Conservation (phyloP, 2,888 invertebrate genomes). For the Venusia cambrica region DNA sequence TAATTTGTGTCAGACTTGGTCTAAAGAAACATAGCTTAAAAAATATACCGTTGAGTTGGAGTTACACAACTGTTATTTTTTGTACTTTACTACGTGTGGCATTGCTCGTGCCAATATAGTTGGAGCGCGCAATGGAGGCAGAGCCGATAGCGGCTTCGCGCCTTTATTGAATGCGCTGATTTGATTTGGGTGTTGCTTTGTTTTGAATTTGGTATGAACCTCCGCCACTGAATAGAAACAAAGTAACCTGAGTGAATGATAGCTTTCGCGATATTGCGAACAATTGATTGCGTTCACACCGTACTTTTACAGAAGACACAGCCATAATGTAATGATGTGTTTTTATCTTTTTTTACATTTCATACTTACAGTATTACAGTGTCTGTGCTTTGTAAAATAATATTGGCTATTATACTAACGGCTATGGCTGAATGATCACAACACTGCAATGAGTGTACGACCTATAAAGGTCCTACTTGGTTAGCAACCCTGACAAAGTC, state of each 20-base stretch:
- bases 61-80: constrained; percentile 4
- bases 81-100: constrained; percentile 11
- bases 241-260: constrained; percentile 17
- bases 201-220: constrained; percentile 36
- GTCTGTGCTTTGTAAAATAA: too few species aligned
- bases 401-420: too few species aligned
- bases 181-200: constrained; percentile 47
- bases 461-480: too few species aligned
- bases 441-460: too few species aligned
- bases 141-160: constrained; percentile 36
- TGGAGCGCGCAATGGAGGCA: constrained; percentile 23
- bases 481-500: too few species aligned
- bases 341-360: too few species aligned
- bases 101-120: constrained; percentile 31
- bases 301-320: too few species aligned
- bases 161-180: constrained; percentile 50
- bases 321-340: too few species aligned
- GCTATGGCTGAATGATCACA: too few species aligned
- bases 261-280: constrained; percentile 8
- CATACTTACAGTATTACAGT: too few species aligned
- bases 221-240: constrained; percentile 13
- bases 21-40: neutral
- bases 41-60: neutral
- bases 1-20: too few species aligned
- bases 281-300: too few species aligned